A percentile compares a stretch with the other conserved stretches of the same genome.
These are phyloP conservation scores for Blastobasis lacticolella DNA, from an alignment of 2,888 invertebrate species.

Conservation along the genomic window DNA sequence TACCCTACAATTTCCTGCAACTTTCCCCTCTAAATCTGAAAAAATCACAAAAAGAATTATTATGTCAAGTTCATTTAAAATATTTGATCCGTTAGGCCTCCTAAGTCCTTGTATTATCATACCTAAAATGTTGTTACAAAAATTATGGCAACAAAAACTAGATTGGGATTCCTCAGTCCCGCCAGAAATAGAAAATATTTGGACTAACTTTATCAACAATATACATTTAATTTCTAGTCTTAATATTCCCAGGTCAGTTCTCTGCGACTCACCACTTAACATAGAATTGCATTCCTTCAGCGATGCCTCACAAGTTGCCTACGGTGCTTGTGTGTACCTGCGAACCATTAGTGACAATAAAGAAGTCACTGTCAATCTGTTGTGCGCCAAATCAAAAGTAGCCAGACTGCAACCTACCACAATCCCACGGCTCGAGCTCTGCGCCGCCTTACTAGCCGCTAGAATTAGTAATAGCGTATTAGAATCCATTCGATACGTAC, in stretches of 20 bases:
- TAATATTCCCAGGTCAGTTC: slow-evolving; percentile 1
- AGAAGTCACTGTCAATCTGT: no score
- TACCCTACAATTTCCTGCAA: slow-evolving; percentile 4
- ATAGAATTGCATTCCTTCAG: slow-evolving; percentile 5
- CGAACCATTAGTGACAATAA: no score
- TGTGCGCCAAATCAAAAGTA: no score
- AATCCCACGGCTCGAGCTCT: slow-evolving; percentile 8
- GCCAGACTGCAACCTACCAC: slow-evolving; percentile 4
- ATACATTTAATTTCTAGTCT: no score
- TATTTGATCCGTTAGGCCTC: slow-evolving; percentile 10
- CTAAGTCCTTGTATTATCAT: slow-evolving; percentile 9
- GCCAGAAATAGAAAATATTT: neutral
- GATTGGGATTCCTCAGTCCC: slow-evolving; percentile 11
- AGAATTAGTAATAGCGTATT: neutral
- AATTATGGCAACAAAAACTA: slow-evolving; percentile 6
- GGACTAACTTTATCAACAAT: neutral
- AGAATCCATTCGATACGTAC: neutral
- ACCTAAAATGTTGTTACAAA: slow-evolving; percentile 13
- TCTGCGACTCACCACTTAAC: neutral
- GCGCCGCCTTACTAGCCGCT: slow-evolving; percentile 4
- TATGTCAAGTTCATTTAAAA: slow-evolving; percentile 7
- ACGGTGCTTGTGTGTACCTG: no score
- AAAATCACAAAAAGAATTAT: slow-evolving; percentile 11
- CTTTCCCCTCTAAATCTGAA: neutral
- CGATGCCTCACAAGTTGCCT: neutral